phyloP scores from a whole-genome alignment of 2,797 vertebrate genomes.

The Platalea minor region DNA sequence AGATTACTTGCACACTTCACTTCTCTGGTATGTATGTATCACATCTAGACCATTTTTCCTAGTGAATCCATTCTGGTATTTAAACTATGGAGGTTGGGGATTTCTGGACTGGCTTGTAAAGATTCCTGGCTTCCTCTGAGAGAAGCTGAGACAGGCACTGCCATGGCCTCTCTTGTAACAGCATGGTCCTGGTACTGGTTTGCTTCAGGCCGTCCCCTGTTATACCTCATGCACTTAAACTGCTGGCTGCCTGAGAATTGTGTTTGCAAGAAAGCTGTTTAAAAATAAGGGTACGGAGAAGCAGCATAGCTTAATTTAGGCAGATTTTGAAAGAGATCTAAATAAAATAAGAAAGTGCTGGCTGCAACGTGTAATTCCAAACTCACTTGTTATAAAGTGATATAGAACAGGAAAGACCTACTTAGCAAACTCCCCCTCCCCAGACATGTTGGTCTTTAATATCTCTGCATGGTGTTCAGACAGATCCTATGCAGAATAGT shows the following conservation, averaged over 20 bases:
- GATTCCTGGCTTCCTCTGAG: background rate
- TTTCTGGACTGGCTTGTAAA: background rate
- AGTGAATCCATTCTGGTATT: background rate
- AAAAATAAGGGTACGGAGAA: background rate
- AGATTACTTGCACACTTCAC: background rate
- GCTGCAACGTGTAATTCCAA: background rate
- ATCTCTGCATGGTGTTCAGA: background rate
- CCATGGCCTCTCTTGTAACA: background rate
- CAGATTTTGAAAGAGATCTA: background rate
- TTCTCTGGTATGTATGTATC: background rate
- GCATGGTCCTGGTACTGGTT: background rate
- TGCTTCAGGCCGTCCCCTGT: background rate
- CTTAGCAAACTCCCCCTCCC: background rate
- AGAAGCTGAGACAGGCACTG: background rate
- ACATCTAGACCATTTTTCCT: background rate
- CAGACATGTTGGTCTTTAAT: background rate
- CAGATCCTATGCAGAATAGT: background rate
- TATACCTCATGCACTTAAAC: background rate
- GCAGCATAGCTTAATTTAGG: background rate
- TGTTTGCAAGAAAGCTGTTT: background rate
- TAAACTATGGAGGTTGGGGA: background rate
- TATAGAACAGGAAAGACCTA: background rate
- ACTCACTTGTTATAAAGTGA: background rate
- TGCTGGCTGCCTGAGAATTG: background rate
- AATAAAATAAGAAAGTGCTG: background rate